These are phyloP conservation scores for Trialeurodes vaporariorum DNA, from an alignment of 1,140 invertebrate genomes.

Conservation along the genomic window DNA sequence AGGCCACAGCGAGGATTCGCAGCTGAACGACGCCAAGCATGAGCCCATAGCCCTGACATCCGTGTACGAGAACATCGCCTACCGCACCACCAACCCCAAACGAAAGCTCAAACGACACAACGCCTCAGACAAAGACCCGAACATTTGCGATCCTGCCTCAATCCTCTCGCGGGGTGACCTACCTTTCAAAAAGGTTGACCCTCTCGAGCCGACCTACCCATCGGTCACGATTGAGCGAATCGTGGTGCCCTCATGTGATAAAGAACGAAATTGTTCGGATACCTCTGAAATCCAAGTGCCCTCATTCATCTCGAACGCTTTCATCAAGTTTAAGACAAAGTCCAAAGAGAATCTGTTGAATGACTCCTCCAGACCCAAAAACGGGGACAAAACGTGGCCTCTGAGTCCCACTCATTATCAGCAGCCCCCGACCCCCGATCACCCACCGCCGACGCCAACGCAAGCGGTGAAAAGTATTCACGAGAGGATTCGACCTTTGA, in stretches of 20 bases:
- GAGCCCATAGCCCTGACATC: conserved; percentile 59
- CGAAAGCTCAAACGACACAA: conserved; percentile 51
- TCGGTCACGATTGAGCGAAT: conserved; percentile 22
- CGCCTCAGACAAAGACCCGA: conserved; percentile 33
- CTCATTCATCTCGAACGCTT: neutral
- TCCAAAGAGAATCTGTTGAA: conserved; percentile 22
- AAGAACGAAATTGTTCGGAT: conserved; percentile 30
- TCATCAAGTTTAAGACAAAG: conserved; percentile 3
- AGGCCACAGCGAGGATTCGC: conserved; percentile 33
- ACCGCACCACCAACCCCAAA: conserved; percentile 57
- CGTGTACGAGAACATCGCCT: conserved; percentile 55
- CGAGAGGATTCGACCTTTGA: conserved; percentile 75
- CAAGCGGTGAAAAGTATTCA: conserved; percentile 82
- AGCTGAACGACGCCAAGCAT: conserved; percentile 28
- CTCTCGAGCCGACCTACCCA: conserved; percentile 17
- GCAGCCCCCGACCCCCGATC: conserved; percentile 86
- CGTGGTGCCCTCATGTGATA: conserved; percentile 32
- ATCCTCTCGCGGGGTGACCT: conserved; percentile 35
- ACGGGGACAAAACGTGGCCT: conserved; percentile 29
- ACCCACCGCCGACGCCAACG: conserved; percentile 82
- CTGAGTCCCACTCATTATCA: conserved; percentile 76
- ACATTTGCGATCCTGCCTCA: conserved; percentile 43
- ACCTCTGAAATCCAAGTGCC: conserved; percentile 19
- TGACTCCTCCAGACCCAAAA: neutral
- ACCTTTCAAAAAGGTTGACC: conserved; percentile 35